These are phyloP conservation scores for Erebia epiphron DNA, from an alignment of 2,888 invertebrate genomes.

Conservation along the genomic window DNA sequence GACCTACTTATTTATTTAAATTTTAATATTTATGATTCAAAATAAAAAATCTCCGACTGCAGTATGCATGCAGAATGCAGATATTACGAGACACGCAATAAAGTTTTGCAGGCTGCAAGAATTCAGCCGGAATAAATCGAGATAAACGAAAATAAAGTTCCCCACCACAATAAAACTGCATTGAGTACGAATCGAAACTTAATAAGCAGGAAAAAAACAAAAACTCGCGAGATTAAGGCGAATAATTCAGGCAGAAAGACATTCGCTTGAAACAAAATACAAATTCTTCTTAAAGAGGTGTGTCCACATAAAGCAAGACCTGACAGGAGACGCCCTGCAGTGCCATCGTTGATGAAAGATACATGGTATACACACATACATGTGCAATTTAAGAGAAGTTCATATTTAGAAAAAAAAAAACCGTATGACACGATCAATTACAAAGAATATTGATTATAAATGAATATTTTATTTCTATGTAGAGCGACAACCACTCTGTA, in stretches of 20 bases:
- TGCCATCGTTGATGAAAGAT: conserved; percentile 50
- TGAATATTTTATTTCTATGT: too few relatives aligned
- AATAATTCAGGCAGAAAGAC: conserved; percentile 61
- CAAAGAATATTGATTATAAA: background rate
- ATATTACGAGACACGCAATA: conserved; percentile 27
- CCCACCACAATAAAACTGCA: conserved; percentile 42
- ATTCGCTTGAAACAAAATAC: conserved; percentile 60
- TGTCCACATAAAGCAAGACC: conserved; percentile 60
- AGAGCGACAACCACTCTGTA: too few relatives aligned
- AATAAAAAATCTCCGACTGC: background rate
- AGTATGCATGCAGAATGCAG: conserved; percentile 19
- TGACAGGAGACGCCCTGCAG: conserved; percentile 66
- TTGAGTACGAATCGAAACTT: conserved; percentile 44
- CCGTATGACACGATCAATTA: too few relatives aligned
- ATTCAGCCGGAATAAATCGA: conserved; percentile 29
- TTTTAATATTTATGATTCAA: background rate
- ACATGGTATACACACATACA: conserved; percentile 46
- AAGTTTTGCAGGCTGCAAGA: conserved; percentile 21
- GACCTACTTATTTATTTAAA: too few relatives aligned
- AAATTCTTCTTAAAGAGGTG: conserved; percentile 57
- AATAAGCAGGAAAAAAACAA: conserved; percentile 52
- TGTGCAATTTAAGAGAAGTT: conserved; percentile 31
- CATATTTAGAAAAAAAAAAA: conserved; percentile 15
- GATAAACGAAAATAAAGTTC: conserved; percentile 39
- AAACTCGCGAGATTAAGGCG: conserved; percentile 51